Evolutionary conservation across 2,888 invertebrate species (phyloP).

Genomic region (Coleophora flavipennella): DNA sequence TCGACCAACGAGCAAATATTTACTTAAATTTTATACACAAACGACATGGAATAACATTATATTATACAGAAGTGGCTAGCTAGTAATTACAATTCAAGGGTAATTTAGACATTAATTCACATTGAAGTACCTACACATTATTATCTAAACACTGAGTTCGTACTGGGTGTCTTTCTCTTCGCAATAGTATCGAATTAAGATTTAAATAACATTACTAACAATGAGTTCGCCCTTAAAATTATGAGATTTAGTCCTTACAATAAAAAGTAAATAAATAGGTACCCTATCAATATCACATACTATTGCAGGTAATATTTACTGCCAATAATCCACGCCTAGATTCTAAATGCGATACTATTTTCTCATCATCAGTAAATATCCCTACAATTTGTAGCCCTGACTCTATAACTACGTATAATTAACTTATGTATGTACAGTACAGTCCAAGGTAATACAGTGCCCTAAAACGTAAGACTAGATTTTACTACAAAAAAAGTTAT

Average conservation of each 20-base stretch:
- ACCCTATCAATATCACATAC: conserved; percentile 67
- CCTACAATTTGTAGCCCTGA: conserved; percentile 33
- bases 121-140: conserved; percentile 22
- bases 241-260: conserved; percentile 56
- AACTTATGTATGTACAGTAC: too few relatives aligned
- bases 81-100: conserved; percentile 10
- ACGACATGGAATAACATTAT: too few relatives aligned
- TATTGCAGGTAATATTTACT: conserved; percentile 54
- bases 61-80: too few relatives aligned
- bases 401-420: conserved; percentile 41
- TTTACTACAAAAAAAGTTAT: conserved; percentile 66
- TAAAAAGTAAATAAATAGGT: conserved; percentile 48
- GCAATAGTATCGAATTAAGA: conserved; percentile 26
- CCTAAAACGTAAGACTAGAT: conserved; percentile 69
- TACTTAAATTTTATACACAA: too few relatives aligned
- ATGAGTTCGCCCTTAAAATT: conserved; percentile 33
- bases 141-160: conserved; percentile 38
- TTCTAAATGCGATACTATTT: conserved; percentile 18
- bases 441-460: conserved; percentile 57
- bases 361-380: conserved; percentile 43
- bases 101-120: conserved; percentile 52
- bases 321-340: conserved; percentile 26
- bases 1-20: too few relatives aligned
- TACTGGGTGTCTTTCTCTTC: conserved; percentile 43
- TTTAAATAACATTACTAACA: conserved; percentile 27